These are phyloP conservation scores for Amyelois transitella DNA, from an alignment of 1,140 invertebrate species.

Conservation along the genomic window DNA sequence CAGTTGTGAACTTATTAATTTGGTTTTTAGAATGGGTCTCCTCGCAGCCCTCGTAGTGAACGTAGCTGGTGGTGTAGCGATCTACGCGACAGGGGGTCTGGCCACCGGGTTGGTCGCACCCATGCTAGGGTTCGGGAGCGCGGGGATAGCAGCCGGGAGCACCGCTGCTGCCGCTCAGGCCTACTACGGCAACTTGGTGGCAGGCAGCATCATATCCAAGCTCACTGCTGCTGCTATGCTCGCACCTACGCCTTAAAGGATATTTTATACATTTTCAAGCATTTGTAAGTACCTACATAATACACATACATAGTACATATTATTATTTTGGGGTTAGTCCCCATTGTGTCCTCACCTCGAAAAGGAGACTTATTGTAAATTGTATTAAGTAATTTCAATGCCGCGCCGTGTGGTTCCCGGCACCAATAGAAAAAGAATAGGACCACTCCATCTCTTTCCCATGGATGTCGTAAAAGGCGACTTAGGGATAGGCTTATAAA, in stretches of 20 bases:
- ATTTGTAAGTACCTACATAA: too few species aligned
- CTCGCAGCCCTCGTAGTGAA: constrained; percentile 37
- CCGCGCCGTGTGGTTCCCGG: too few species aligned
- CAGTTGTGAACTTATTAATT: too few species aligned
- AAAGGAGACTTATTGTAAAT: too few species aligned
- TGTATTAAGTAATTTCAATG: too few species aligned
- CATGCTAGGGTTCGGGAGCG: constrained; percentile 38
- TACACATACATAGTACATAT: too few species aligned
- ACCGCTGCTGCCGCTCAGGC: constrained; percentile 49
- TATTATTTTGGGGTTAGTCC: too few species aligned
- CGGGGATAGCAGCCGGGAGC: constrained; percentile 42
- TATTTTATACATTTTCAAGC: constrained; percentile 39
- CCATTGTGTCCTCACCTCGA: too few species aligned
- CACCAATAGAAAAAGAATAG: too few species aligned
- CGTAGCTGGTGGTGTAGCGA: constrained; percentile 32
- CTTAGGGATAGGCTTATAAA: too few species aligned
- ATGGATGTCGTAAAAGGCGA: too few species aligned
- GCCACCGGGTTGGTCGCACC: constrained; percentile 35
- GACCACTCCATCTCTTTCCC: too few species aligned
- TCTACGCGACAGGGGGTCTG: constrained; percentile 46
- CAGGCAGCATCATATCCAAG: constrained; percentile 50
- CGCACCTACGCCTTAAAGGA: constrained; percentile 45
- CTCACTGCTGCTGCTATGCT: constrained; percentile 47
- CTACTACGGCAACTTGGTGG: constrained; percentile 48
- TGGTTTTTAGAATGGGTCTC: constrained; percentile 32